phyloP scores from a whole-genome alignment of 1,140 invertebrate genomes.

The Drosophila littoralis region DNA sequence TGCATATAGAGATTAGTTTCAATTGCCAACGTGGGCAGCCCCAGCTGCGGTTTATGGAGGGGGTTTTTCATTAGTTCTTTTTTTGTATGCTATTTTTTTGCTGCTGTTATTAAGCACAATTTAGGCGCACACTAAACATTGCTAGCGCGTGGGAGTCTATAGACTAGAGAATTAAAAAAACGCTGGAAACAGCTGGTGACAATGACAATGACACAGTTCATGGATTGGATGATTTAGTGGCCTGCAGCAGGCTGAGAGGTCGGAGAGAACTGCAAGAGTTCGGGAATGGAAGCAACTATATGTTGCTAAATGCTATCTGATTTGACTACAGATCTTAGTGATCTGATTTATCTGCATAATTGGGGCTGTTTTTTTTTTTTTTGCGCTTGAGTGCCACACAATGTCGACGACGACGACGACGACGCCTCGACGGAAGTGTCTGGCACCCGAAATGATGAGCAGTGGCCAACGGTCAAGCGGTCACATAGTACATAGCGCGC shows the following conservation, averaged over 20 bases:
- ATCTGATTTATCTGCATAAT: slow-evolving; percentile 1
- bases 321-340: not conserved
- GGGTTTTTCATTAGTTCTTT: slow-evolving; percentile 34
- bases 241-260: not conserved
- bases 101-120: slow-evolving; percentile 60
- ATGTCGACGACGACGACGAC: not conserved
- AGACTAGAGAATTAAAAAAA: slow-evolving; percentile 1
- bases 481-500: not conserved
- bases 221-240: not conserved
- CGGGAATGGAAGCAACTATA: not conserved
- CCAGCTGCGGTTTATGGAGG: slow-evolving; percentile 11
- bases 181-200: slow-evolving; percentile 26
- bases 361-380: slow-evolving; percentile 8
- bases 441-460: slow-evolving; percentile 52
- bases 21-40: slow-evolving; percentile 57
- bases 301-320: too few relatives aligned
- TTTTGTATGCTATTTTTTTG: slow-evolving; percentile 15
- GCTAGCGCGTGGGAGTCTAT: slow-evolving; percentile 6
- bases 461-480: not conserved
- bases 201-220: slow-evolving; percentile 24
- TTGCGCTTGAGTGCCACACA: slow-evolving; percentile 23
- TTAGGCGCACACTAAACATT: slow-evolving; percentile 34
- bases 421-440: slow-evolving; percentile 56
- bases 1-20: slow-evolving; percentile 64
- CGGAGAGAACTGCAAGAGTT: not conserved